Base-by-base conservation (phyloP, 2,113 vertebrate species). In the Callospermophilus lateralis region DNA sequence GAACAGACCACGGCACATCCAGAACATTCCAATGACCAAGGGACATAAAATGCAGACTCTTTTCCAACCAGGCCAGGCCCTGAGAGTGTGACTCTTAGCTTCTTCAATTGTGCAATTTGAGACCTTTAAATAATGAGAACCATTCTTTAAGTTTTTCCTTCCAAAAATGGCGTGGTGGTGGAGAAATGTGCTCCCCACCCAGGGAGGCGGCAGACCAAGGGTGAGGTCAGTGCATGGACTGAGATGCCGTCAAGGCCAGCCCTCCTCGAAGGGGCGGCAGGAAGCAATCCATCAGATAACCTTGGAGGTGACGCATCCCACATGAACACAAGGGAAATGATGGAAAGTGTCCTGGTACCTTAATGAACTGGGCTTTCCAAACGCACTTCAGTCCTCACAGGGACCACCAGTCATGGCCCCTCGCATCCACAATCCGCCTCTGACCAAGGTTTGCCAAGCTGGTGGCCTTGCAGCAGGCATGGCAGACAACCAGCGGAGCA, bases 11-110 rank as follows among this genome's bases (percentile, higher is more conserved):
- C 39, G 30, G 48, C 34, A 13, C 4, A 9, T 5, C 42, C 16
- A 79, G 73, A 79, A 45, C 34, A 16, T 65, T 72, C 20, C 10
- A 11, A 3, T 13, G 2, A 16, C 74, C 32, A 0, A 30, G 22
- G 34, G 16, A 42, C 3, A 28, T 3, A 2, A 19, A 13, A 34
- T 1, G 26, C 34, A 3, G 53, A 34, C 37, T 8, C 24, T 0
- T 4, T 61, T 55, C 68, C 42, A 3, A 34, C 15, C 61, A 3
- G 26, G 39, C n/a, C 24, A 15, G 17, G 28, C 17, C 72, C 76
- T 0, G 2, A n/a, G 9, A 28, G 30, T 0, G 0, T 1, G 61
- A 6, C 80, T 8, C 0, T 3, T 1, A 12, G 48, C 30, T 7
- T 20, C 8, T 12, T 16, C 24, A 17, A 8, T 51, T 32, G 24